A percentile compares a stretch with the other conserved stretches of the same genome.
Conservation (phyloP, 2,797 vertebrate genomes). For the Nannoperca australis region DNA sequence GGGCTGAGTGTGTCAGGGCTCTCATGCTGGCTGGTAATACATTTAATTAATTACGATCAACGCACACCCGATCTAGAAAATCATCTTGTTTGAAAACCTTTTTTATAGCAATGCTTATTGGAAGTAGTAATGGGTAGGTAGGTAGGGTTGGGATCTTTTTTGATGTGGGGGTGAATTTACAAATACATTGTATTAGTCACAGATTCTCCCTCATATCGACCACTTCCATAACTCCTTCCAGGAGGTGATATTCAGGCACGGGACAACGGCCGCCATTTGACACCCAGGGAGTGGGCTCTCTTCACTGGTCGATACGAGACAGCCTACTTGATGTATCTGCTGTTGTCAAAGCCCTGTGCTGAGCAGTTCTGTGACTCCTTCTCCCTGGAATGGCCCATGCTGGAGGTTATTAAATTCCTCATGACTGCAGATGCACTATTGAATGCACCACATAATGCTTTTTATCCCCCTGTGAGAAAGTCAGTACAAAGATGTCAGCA, state of each 20-base stretch:
- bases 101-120: background rate
- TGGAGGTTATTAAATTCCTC: conserved; percentile 69
- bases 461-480: background rate
- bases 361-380: conserved; percentile 93
- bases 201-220: background rate
- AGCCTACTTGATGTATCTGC: conserved; percentile 85
- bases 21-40: conserved; percentile 92
- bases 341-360: conserved; percentile 90
- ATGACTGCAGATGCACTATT: background rate
- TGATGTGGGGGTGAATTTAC: background rate
- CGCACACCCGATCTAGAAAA: background rate
- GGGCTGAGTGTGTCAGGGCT: conserved; percentile 88
- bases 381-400: conserved; percentile 89
- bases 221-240: conserved; percentile 59
- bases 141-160: background rate
- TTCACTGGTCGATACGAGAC: conserved; percentile 93
- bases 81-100: background rate
- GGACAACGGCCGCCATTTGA: conserved; percentile 89
- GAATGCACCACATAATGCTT: background rate
- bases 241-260: conserved; percentile 90
- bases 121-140: background rate
- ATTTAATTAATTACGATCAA: background rate
- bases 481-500: background rate
- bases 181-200: background rate
- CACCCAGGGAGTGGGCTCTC: conserved; percentile 92